phyloP scores from a whole-genome alignment of 2,888 invertebrate species.

The Scaptomyza polygonia region DNA sequence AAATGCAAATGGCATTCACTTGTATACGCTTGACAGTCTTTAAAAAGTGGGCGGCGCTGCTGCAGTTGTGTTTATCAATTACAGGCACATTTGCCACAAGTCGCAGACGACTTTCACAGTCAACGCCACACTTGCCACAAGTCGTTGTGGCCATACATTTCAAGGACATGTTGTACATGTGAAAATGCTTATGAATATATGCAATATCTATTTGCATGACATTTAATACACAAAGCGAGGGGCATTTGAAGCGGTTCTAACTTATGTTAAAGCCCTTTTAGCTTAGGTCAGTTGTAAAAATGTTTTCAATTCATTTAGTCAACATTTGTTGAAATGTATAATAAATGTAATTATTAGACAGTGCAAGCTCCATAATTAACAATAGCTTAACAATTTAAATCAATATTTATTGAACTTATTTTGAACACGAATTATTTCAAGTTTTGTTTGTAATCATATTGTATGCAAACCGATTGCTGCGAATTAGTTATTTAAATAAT shows the following conservation, averaged over 20 bases:
- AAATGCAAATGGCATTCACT: slow-evolving; percentile 72
- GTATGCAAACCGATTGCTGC: too few relatives aligned
- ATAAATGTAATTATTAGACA: neutral
- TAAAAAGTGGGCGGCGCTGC: neutral
- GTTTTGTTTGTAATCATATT: too few relatives aligned
- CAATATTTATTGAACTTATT: neutral
- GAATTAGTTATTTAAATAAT: neutral
- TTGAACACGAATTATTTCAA: neutral
- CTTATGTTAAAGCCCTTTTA: neutral
- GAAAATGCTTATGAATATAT: slow-evolving; percentile 30
- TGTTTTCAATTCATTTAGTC: too few relatives aligned
- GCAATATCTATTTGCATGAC: slow-evolving; percentile 30
- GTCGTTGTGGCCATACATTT: slow-evolving; percentile 47
- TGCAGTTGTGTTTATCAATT: slow-evolving; percentile 50
- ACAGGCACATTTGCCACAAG: slow-evolving; percentile 50
- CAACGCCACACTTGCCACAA: slow-evolving; percentile 63
- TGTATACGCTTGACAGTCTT: slow-evolving; percentile 44
- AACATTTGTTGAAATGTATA: too few relatives aligned
- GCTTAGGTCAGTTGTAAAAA: too few relatives aligned
- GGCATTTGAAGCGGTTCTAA: neutral
- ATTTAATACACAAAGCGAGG: slow-evolving; percentile 59
- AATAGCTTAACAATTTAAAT: neutral
- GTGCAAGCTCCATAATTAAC: neutral
- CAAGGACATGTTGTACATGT: slow-evolving; percentile 59
- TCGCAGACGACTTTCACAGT: slow-evolving; percentile 48